Percentiles rank a stretch among this genome's conserved stretches.
Conservation (phyloP, 2,113 vertebrate species). For the Tychaedon coryphoeus region DNA sequence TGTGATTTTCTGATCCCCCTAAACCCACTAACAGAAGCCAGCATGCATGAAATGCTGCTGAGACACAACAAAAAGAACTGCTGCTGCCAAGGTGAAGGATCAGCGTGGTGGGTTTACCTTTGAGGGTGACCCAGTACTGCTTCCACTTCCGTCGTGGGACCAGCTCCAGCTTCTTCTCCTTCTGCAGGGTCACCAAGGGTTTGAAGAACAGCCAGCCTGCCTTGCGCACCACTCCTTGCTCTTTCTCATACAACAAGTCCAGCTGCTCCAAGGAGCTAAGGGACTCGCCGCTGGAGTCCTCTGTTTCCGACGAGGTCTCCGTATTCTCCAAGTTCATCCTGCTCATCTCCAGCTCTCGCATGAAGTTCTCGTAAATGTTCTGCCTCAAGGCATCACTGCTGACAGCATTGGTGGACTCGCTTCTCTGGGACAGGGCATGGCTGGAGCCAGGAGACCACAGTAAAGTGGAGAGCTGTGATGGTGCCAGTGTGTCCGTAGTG, state of each 20-base stretch:
- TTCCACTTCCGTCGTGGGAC: conserved; percentile 91
- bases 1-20: neutral
- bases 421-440: conserved; percentile 75
- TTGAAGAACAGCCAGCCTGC: conserved; percentile 97
- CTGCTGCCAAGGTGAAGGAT: neutral
- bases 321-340: conserved; percentile 65
- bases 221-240: conserved; percentile 92
- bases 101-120: conserved; percentile 72
- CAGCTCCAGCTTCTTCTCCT: conserved; percentile 93
- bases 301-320: conserved; percentile 65
- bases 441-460: conserved; percentile 79
- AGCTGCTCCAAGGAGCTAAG: conserved; percentile 91
- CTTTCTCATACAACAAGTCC: conserved; percentile 92
- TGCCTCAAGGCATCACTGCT: conserved; percentile 81
- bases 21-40: neutral
- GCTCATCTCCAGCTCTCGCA: conserved; percentile 87
- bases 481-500: conserved; percentile 76
- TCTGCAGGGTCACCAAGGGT: conserved; percentile 89
- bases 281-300: conserved; percentile 88
- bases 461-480: conserved; percentile 76
- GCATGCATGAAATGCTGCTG: neutral
- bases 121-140: conserved; percentile 95
- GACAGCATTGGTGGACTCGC: conserved; percentile 79
- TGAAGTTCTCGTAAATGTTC: conserved; percentile 94
- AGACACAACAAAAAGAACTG: neutral